Conservation (phyloP, 2,113 vertebrate species). For the Pardalotus punctatus region DNA sequence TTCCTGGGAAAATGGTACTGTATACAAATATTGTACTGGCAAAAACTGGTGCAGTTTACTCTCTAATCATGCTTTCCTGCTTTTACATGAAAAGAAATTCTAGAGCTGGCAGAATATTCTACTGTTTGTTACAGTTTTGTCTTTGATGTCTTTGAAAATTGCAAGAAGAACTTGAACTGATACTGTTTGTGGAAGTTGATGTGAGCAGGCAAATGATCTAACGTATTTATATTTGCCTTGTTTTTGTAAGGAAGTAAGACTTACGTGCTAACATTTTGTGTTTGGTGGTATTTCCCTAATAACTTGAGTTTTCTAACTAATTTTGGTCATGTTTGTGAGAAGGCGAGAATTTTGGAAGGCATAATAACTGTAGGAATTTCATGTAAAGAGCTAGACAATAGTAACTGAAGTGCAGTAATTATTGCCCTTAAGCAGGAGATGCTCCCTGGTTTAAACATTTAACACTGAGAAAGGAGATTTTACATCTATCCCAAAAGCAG, state of each 20-base stretch:
- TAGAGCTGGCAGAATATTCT: not conserved
- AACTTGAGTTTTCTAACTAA: not conserved
- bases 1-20: not conserved
- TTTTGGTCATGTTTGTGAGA: not conserved
- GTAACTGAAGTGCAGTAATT: not conserved
- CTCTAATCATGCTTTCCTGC: not conserved
- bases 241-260: not conserved
- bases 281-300: not conserved
- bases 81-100: not conserved
- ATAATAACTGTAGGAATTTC: not conserved
- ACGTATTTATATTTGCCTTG: not conserved
- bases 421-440: not conserved
- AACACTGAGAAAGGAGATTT: not conserved
- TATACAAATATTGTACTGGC: not conserved
- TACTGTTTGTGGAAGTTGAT: not conserved
- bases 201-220: not conserved
- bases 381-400: not conserved
- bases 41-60: not conserved
- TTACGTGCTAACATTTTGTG: not conserved
- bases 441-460: not conserved
- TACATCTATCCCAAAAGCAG: not conserved
- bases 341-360: not conserved
- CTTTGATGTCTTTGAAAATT: not conserved
- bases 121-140: not conserved
- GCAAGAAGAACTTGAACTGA: not conserved